Base-by-base conservation (phyloP, 2,797 vertebrate genomes). In the Chrysocyon brachyurus region DNA sequence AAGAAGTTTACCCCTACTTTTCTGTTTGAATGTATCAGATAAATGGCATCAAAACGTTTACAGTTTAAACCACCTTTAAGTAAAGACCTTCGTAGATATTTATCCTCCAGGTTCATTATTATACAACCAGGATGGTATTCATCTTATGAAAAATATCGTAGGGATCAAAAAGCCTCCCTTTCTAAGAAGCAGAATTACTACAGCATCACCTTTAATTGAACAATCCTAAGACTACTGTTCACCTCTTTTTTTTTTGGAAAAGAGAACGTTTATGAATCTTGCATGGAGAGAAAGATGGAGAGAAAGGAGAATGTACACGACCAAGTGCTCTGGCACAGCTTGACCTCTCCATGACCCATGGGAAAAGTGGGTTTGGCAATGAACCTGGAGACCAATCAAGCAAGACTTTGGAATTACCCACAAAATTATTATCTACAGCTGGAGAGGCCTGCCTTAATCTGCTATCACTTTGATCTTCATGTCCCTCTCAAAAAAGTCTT, bases 71-170 rank as follows among this genome's bases (percentile, higher is more conserved):
- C 56, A 6, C 40, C 28, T 31, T 81, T 12, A 81, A 72, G 5
- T 40, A 73, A 79, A 56, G n/a, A 59, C 40, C 52, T 92, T 54
- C 61, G 73, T 75, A 79, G n/a, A 12, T 36, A 61, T 59, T 96
- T 81, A 89, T 81, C 73, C 89, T 81, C n/a, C 40, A 95, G 21
- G 21, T 57, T 92, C 59, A 28, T 61, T 59, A 79, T n/a, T 52
- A 59, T 17, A 92, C 9, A 22, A 52, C 84, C 61, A 78, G 14
- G n/a, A 68, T 57, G 64, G 49, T 54, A 56, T 36, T 82, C 0
- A 4, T 36, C 52, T 84, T n/a, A 63, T 70, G 36, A 78, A 88
- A 72, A 94, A 10, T 85, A 92, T 40, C 16, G 6, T 63, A 70
- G 54, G 46, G 83, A 72, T 64, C 15, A 72, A 90, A 87, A 64